Base-by-base conservation (phyloP, 2,113 vertebrate genomes). In the Ptilonorhynchus violaceus region DNA sequence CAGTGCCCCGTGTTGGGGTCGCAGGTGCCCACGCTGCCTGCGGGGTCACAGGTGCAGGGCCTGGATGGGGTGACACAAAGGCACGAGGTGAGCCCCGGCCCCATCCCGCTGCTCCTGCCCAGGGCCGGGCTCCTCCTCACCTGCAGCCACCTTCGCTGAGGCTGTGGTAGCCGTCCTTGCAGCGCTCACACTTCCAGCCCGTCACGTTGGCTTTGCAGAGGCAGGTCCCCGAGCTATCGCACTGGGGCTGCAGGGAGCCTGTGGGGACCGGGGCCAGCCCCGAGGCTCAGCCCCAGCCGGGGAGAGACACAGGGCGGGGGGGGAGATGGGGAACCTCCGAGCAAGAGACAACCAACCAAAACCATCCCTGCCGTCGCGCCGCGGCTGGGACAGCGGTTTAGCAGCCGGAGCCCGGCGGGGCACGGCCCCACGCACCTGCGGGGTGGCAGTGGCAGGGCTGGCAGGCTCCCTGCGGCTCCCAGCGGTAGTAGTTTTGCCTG, bases 61-160 rank as follows among this genome's bases (percentile, higher is more conserved):
- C 99, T 99, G 89, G 35, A 80, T 31, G 60, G 66, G 73, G 23
- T 1, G 5, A 83, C 77, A 85, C 0, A 3, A 44, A 44, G 44
- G 35, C 6, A 3, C 2, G 6, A n/a, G 42, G 8, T 66, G 62
- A 95, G 2, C 3, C 37, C 66, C 0, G 0, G 7, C 41, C 49
- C 81, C 9, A 5, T 47, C 33, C 55, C 0, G 0, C 83, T 63
- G 72, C 56, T 41, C 75, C 33, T 30, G 20, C 56, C 41, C 3
- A 0, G 28, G 2, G 3, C 25, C 0, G 2, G 56, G 13, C 1
- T 27, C 16, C 49, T 24, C 42, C 96, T 98, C 97, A 99, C 99
- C 99, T 99, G 99, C 99, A 99, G 94, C 99, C 99, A 0, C 98
- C 98, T 46, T 98, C 98, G 6, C 98, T 98, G n/a, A 99, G 98